Conservation (phyloP, 2,113 vertebrate genomes). For the Regulus satrapa region DNA sequence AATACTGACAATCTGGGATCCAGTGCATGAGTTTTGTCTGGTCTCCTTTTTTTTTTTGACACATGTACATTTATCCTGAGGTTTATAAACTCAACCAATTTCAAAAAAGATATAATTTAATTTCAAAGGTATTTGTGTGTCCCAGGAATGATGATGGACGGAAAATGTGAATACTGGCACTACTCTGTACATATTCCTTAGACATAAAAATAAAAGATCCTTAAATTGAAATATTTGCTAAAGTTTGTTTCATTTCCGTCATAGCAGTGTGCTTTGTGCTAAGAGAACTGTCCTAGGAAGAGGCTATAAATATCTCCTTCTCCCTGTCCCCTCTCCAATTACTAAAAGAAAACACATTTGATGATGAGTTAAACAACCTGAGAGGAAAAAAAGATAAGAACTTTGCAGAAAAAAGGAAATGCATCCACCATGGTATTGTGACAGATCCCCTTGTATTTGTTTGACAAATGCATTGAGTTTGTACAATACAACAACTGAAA, state of each 20-base stretch:
- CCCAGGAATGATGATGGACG: neutral
- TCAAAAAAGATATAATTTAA: neutral
- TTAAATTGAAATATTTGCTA: neutral
- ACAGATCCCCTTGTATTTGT: neutral
- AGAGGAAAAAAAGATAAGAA: neutral
- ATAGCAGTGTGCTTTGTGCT: neutral
- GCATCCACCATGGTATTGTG: neutral
- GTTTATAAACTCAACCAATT: neutral
- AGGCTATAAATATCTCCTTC: neutral
- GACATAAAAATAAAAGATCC: neutral
- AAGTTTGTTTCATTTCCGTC: neutral
- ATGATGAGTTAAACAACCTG: neutral
- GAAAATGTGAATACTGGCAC: neutral
- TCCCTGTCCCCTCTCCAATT: neutral
- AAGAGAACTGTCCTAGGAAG: neutral
- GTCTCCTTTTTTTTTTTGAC: neutral
- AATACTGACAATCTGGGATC: neutral
- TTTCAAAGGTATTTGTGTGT: neutral
- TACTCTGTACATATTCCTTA: neutral
- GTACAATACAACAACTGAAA: neutral
- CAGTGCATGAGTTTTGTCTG: neutral
- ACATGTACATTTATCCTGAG: neutral
- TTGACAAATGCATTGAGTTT: neutral
- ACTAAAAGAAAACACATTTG: neutral
- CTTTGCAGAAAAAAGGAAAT: neutral